Evolutionary conservation across 2,888 invertebrate species (phyloP), one percentile per base, ranked within the genome.

Genomic region (Temnothorax ravouxi): DNA sequence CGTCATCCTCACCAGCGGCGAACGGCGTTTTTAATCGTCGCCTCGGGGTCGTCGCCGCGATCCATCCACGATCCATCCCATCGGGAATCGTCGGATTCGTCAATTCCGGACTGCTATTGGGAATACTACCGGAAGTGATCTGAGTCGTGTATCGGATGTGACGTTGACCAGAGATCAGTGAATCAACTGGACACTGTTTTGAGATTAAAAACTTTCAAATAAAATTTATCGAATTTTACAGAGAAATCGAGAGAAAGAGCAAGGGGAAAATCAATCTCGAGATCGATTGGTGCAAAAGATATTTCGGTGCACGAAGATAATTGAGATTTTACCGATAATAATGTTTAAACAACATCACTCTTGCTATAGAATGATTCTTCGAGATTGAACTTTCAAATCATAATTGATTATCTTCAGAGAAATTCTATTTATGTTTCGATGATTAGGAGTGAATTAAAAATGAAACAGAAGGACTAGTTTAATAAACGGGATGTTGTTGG

Each of bases 1-100:
- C 90, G 88, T 89, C 91, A 87, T 85, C 88, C 82, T 84, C 82
- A 87, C 83, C 89, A 88, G 87, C 90, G 84, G 83, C 87, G 71
- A 90, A 91, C 86, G 85, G 85, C 90, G 86, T 84, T 86, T 85
- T 81, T 82, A 85, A 85, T 85, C 82, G 86, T 62, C 64, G 72
- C 83, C 86, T 47, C 38, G 47, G 85, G 84, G 84, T 89, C 87
- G 84, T 83, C 86, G 50, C 34, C 83, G 82, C 76, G 88, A 87
- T 89, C 83, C 71, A 44, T 66, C 67, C 84, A 84, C 85, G 85
- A 88, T 86, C 61, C 82, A 86, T 88, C 72, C 64, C 29, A 61
- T 81, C 66, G 77, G 54, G 64, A 44, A 87, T 76, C 83, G 66
- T 29, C 82, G 75, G 38, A 61, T 47, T 50, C 59, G 13, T 61